phyloP scores from a whole-genome alignment of 1,140 invertebrate species.

The Matsumurasca onukii region DNA sequence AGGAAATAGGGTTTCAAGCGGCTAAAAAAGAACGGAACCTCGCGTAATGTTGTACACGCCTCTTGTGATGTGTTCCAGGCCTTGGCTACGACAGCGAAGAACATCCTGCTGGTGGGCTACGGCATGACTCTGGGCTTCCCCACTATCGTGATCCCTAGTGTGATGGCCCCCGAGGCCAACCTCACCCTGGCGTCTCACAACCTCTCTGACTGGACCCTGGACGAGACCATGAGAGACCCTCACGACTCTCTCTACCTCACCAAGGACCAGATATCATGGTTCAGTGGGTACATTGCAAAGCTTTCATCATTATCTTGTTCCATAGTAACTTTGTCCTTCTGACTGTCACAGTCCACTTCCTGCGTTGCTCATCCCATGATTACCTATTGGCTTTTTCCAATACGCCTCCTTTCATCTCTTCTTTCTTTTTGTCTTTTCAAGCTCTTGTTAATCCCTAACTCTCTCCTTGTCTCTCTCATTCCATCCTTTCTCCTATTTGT shows the following conservation, averaged over 20 bases:
- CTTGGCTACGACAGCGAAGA: slow-evolving; percentile 42
- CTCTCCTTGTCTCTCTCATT: too few species aligned
- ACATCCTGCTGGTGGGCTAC: slow-evolving; percentile 53
- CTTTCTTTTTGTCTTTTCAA: too few species aligned
- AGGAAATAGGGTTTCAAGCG: too few species aligned
- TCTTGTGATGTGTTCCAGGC: slow-evolving; percentile 35
- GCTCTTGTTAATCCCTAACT: too few species aligned
- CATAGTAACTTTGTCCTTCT: too few species aligned
- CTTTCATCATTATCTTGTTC: background rate
- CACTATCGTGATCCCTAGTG: slow-evolving; percentile 71
- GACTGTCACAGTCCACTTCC: too few species aligned
- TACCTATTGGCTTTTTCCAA: too few species aligned
- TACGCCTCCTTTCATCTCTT: too few species aligned
- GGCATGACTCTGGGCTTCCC: slow-evolving; percentile 75
- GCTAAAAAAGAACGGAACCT: too few species aligned
- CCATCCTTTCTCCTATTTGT: too few species aligned
- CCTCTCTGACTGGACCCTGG: background rate
- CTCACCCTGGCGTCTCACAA: background rate
- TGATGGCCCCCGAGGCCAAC: slow-evolving; percentile 42
- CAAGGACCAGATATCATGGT: slow-evolving; percentile 71
- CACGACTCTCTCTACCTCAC: slow-evolving; percentile 47
- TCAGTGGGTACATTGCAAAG: slow-evolving; percentile 56
- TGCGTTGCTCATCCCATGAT: too few species aligned
- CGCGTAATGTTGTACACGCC: too few species aligned
- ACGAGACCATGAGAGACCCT: background rate